phyloP scores from a whole-genome alignment of 2,888 invertebrate genomes.

The Hartigia nigra region DNA sequence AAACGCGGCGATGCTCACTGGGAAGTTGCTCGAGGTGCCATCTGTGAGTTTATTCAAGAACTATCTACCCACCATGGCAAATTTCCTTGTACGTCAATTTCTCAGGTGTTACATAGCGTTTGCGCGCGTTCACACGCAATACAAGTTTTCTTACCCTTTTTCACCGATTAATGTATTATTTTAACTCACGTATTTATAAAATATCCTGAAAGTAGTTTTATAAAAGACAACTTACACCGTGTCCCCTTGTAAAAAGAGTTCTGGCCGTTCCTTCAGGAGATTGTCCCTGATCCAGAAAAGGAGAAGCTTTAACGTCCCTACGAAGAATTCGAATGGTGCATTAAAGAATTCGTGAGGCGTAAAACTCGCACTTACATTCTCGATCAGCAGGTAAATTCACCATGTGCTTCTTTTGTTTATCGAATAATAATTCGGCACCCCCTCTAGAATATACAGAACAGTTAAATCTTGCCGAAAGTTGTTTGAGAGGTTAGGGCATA shows the following conservation, averaged over 20 bases:
- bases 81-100: neutral
- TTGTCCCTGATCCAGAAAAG: slow-evolving; percentile 88
- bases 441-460: slow-evolving; percentile 73
- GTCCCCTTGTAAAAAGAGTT: slow-evolving; percentile 71
- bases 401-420: slow-evolving; percentile 78
- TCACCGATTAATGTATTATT: neutral
- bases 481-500: slow-evolving; percentile 11
- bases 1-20: neutral
- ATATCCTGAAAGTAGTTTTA: neutral
- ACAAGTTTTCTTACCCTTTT: neutral
- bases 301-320: slow-evolving; percentile 79
- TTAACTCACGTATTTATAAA: neutral
- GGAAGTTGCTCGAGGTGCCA: neutral
- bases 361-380: slow-evolving; percentile 66
- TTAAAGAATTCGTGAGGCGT: slow-evolving; percentile 2
- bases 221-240: slow-evolving; percentile 66
- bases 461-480: neutral
- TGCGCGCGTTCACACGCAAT: neutral
- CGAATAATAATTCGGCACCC: slow-evolving; percentile 91
- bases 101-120: neutral
- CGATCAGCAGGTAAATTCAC: slow-evolving; percentile 72
- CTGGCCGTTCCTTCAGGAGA: slow-evolving; percentile 84
- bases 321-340: slow-evolving; percentile 25
- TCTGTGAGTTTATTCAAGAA: neutral
- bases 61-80: neutral